These are phyloP conservation scores for Diphyllodes magnificus DNA, from an alignment of 2,113 vertebrate genomes.

Conservation along the genomic window DNA sequence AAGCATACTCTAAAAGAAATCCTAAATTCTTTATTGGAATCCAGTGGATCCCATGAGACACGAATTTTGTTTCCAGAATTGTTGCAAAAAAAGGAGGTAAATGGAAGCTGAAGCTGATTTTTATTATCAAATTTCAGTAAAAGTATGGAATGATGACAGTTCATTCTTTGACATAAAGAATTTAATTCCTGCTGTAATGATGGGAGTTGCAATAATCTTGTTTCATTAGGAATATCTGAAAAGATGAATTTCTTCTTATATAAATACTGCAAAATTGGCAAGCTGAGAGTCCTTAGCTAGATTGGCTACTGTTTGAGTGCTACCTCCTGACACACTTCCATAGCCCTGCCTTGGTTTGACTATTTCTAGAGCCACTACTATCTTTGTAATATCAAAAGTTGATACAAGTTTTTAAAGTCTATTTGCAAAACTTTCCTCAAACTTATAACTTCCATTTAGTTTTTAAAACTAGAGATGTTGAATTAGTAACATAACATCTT, in stretches of 20 bases:
- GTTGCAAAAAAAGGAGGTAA: neutral
- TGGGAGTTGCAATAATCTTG: neutral
- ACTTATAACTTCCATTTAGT: neutral
- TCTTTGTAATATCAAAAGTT: neutral
- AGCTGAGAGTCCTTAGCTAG: neutral
- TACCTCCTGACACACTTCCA: neutral
- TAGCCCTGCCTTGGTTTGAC: neutral
- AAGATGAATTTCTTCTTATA: neutral
- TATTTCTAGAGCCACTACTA: neutral
- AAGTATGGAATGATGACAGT: neutral
- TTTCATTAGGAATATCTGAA: neutral
- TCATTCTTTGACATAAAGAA: neutral
- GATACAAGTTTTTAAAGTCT: neutral
- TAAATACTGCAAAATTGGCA: neutral
- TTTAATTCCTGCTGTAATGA: neutral
- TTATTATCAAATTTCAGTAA: neutral
- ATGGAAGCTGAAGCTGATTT: neutral
- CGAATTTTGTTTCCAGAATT: neutral
- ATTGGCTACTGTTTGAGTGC: neutral
- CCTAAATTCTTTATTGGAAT: neutral
- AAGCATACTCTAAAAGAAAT: neutral
- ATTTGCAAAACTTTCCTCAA: neutral
- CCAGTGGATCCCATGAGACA: neutral
- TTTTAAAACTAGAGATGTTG: neutral
- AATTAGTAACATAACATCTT: neutral